phyloP scores from a whole-genome alignment of 2,797 vertebrate species.

The Sebastes kiyomatsui region DNA sequence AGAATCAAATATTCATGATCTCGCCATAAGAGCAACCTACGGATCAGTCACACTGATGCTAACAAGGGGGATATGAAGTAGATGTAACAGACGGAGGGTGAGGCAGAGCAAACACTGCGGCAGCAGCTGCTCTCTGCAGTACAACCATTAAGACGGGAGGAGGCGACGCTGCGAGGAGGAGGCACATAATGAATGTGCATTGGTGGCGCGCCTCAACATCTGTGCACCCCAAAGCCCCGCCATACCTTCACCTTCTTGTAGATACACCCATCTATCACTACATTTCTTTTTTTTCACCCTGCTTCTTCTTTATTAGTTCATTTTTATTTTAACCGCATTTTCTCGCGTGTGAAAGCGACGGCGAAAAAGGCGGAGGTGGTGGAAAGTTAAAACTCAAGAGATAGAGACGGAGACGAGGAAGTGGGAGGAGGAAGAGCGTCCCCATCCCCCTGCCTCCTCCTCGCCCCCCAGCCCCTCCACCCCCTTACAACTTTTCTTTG shows the following conservation, averaged over 20 bases:
- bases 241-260: constrained; percentile 28
- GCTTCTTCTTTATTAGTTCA: constrained; percentile 1
- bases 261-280: background rate
- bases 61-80: constrained; percentile 60
- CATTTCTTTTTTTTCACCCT: background rate
- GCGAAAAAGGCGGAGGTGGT: background rate
- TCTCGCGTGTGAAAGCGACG: background rate
- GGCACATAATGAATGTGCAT: constrained; percentile 69
- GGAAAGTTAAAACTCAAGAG: constrained; percentile 21
- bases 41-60: constrained; percentile 42
- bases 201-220: constrained; percentile 66
- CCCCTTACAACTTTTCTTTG: constrained; percentile 75
- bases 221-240: constrained; percentile 46
- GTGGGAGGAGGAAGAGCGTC: constrained; percentile 24
- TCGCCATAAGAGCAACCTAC: constrained; percentile 29
- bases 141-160: constrained; percentile 71
- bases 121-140: constrained; percentile 76
- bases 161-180: constrained; percentile 59
- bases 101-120: constrained; percentile 73
- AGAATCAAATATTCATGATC: constrained; percentile 55
- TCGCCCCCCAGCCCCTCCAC: background rate
- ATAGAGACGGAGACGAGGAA: constrained; percentile 4
- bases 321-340: constrained; percentile 5
- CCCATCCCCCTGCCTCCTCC: background rate
- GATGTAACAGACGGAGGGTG: constrained; percentile 61